phyloP scores from a whole-genome alignment of 2,888 invertebrate species.

The Acanthosepion lycidas region DNA sequence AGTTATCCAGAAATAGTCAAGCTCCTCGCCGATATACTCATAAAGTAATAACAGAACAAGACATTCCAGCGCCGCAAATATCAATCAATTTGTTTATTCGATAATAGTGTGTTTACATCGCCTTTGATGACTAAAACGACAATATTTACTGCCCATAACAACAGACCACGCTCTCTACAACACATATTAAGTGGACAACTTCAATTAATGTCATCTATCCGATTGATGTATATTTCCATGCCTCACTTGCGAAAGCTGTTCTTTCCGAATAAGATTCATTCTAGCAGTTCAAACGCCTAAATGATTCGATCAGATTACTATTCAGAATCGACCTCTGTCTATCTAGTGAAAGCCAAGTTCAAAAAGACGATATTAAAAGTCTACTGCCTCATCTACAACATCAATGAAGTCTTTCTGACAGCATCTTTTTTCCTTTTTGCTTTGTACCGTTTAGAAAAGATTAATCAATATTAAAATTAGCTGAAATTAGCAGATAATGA shows the following conservation, averaged over 20 bases:
- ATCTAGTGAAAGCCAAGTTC: not conserved
- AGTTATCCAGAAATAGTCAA: not conserved
- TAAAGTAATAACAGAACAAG: not conserved
- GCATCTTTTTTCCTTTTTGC: no score
- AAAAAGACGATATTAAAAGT: not conserved
- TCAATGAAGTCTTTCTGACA: no score
- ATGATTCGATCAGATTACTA: not conserved
- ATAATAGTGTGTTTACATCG: not conserved
- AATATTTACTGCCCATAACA: not conserved
- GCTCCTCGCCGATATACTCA: not conserved
- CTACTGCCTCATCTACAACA: not conserved
- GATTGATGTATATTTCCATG: not conserved
- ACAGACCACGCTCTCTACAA: not conserved
- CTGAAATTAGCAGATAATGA: no score
- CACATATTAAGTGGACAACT: not conserved
- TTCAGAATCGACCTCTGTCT: not conserved
- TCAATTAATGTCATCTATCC: not conserved
- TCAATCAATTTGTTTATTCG: not conserved
- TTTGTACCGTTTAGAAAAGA: no score
- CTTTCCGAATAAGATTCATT: not conserved
- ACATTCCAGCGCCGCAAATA: not conserved
- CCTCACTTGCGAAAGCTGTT: not conserved
- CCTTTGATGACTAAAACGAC: not conserved
- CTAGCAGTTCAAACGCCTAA: not conserved
- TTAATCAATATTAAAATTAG: no score